These are phyloP conservation scores for Epizoanthus rinbou DNA, from an alignment of 92 coral and sea anemone genomes.

Conservation along the genomic window DNA sequence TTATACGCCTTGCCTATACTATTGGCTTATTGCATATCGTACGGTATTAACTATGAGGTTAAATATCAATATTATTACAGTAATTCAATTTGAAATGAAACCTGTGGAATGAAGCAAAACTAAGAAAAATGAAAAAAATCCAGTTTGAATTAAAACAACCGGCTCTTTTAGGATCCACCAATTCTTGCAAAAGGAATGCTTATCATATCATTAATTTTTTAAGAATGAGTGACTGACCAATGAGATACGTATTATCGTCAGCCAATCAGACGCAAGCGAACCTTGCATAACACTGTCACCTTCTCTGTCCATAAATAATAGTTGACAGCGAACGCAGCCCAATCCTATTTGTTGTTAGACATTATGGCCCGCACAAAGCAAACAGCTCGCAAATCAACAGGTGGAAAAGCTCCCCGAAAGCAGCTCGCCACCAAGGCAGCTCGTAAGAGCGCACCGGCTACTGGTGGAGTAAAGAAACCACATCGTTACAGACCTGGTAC, in stretches of 20 bases:
- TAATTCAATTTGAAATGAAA: too few relatives aligned
- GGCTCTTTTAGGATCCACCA: too few relatives aligned
- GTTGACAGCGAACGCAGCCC: conserved; percentile 45
- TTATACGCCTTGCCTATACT: too few relatives aligned
- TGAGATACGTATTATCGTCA: conserved; percentile 33
- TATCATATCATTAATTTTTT: conserved; percentile 22
- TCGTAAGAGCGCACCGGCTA: conserved; percentile 95
- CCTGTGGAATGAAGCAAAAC: too few relatives aligned
- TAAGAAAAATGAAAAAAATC: too few relatives aligned
- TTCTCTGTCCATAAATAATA: conserved; percentile 46
- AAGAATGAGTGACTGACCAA: conserved; percentile 43
- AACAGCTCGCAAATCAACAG: too few relatives aligned
- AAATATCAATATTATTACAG: too few relatives aligned
- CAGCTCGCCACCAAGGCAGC: conserved; percentile 97
- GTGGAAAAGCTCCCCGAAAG: conserved; percentile 96
- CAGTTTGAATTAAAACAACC: too few relatives aligned
- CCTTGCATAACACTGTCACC: conserved; percentile 47
- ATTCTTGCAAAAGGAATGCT: too few relatives aligned
- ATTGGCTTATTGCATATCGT: too few relatives aligned
- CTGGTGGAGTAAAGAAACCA: conserved; percentile 95
- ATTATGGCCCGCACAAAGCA: too few relatives aligned
- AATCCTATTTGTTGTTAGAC: conserved; percentile 46
- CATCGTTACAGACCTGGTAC: conserved; percentile 99
- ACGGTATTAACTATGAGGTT: too few relatives aligned
- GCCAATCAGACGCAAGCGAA: conserved; percentile 50